A percentile compares a stretch with the other conserved stretches of the same genome.
phyloP scores from a whole-genome alignment of 1,140 invertebrate species.

The Ooceraea biroi region DNA sequence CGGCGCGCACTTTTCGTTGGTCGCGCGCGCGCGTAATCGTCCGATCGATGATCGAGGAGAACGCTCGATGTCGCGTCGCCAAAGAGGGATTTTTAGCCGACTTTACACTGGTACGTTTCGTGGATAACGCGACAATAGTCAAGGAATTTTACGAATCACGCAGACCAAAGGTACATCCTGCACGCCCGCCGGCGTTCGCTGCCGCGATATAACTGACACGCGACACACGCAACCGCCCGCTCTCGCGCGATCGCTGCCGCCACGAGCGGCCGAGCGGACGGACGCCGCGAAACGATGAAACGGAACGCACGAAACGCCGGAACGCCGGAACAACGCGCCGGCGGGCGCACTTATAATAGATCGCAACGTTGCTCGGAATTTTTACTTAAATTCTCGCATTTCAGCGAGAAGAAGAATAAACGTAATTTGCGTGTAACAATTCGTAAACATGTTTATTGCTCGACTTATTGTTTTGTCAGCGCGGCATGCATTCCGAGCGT shows the following conservation, averaged over 20 bases:
- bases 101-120: no score
- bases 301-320: constrained; percentile 69
- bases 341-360: no score
- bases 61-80: neutral
- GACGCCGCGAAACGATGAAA: constrained; percentile 67
- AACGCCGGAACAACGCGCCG: constrained; percentile 73
- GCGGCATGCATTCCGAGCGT: neutral
- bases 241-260: constrained; percentile 62
- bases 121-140: neutral
- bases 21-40: no score
- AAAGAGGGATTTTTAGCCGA: no score
- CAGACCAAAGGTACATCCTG: constrained; percentile 65
- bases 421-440: no score
- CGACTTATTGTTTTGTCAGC: constrained; percentile 47
- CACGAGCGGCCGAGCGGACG: no score
- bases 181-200: constrained; percentile 82
- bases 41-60: no score
- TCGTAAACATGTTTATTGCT: neutral
- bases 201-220: constrained; percentile 85
- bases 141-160: constrained; percentile 59
- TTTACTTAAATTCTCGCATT: no score
- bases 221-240: constrained; percentile 80
- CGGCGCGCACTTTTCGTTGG: no score
- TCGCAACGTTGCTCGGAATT: neutral
- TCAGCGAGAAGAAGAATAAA: no score